phyloP scores from a whole-genome alignment of 1,140 invertebrate genomes.

The Calliphora vicina region DNA sequence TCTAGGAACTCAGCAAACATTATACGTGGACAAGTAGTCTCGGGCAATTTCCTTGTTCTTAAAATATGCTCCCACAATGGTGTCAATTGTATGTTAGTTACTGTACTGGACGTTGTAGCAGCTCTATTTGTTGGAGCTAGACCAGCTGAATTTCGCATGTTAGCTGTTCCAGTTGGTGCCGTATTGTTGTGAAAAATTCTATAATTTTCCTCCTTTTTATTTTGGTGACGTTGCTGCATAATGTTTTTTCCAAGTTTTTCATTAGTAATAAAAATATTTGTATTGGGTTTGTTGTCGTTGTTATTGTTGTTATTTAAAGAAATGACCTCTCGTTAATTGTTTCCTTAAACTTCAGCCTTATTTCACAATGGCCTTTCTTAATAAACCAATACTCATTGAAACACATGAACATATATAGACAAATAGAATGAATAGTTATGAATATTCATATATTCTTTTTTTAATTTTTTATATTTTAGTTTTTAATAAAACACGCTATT shows the following conservation, averaged over 20 bases:
- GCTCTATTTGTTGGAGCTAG: slow-evolving; percentile 11
- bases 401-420: background rate
- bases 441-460: background rate
- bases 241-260: background rate
- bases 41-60: slow-evolving; percentile 68
- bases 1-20: slow-evolving; percentile 75
- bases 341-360: slow-evolving; percentile 34
- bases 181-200: background rate
- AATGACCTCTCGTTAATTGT: slow-evolving; percentile 10
- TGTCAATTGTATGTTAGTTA: slow-evolving; percentile 68
- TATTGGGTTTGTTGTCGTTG: background rate
- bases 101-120: slow-evolving; percentile 27
- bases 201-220: background rate
- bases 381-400: background rate
- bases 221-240: slow-evolving; percentile 19
- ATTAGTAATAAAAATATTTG: background rate
- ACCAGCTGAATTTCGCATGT: background rate
- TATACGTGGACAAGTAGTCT: slow-evolving; percentile 70
- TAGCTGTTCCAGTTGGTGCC: background rate
- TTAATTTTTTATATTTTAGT: background rate
- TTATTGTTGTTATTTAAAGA: background rate
- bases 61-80: slow-evolving; percentile 80
- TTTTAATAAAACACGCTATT: background rate
- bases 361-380: slow-evolving; percentile 6
- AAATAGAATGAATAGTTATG: background rate